A percentile compares a stretch with the other conserved stretches of the same genome.
These are phyloP conservation scores for Phthorimaea operculella DNA, from an alignment of 1,140 invertebrate genomes.

Conservation along the genomic window DNA sequence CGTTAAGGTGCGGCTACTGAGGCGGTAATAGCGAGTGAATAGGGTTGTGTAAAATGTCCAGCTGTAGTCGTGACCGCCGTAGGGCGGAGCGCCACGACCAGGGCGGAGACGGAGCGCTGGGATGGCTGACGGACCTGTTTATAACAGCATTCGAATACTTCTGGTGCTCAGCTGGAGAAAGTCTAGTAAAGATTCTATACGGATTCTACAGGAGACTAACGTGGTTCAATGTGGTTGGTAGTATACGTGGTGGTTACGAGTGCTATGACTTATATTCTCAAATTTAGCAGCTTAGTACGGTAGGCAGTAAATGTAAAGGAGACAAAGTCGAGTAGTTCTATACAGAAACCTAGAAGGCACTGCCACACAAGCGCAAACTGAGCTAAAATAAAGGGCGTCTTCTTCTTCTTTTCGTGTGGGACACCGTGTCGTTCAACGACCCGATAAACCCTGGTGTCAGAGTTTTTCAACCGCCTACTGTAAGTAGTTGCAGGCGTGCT, in stretches of 20 bases:
- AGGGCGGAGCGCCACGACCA: not conserved
- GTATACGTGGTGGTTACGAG: not conserved
- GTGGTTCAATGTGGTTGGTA: slow-evolving; percentile 36
- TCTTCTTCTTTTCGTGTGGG: too few relatives aligned
- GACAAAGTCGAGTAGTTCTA: too few relatives aligned
- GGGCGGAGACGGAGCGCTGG: not conserved
- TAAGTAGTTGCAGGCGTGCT: too few relatives aligned
- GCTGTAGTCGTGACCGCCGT: not conserved
- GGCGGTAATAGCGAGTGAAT: not conserved
- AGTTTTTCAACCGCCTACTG: too few relatives aligned
- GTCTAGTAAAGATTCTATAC: slow-evolving; percentile 30
- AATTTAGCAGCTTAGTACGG: too few relatives aligned
- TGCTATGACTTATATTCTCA: too few relatives aligned
- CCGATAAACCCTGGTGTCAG: too few relatives aligned
- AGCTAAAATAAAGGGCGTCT: too few relatives aligned
- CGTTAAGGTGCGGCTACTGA: not conserved
- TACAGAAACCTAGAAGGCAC: too few relatives aligned
- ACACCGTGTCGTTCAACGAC: too few relatives aligned
- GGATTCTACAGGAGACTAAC: slow-evolving; percentile 33
- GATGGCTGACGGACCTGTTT: not conserved
- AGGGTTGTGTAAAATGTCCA: not conserved
- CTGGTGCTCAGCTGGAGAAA: slow-evolving; percentile 23
- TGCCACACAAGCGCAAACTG: too few relatives aligned
- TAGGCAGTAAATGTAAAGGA: too few relatives aligned
- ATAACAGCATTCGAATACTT: slow-evolving; percentile 20